Base-by-base conservation (phyloP, 2,797 vertebrate species). In the Eospalax fontanierii region DNA sequence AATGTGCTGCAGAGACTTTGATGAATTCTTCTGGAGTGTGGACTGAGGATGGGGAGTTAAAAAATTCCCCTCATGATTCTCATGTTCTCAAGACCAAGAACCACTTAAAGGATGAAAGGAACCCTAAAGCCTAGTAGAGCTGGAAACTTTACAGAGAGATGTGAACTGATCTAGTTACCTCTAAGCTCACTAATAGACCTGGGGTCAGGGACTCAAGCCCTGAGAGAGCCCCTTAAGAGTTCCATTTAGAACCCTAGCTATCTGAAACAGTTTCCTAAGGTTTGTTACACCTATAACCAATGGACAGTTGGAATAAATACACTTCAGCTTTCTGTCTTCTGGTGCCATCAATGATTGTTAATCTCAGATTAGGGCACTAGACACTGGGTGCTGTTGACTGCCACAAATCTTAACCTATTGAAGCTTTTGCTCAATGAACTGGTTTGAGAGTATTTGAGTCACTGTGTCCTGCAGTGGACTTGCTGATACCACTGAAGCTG, bases 371-470 rank as follows among this genome's bases (percentile, higher is more conserved):
- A 68, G 4, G 30, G 12, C 10, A 16, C 2, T 2, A 46, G 68
- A 50, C 80, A 80, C 10, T 1, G 57, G 65, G 76, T 24, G 1
- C 57, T 95, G 0, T 18, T 59, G 85, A 35, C 46, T 57, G 0
- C 81, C 7, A 43, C 18, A 89, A 61, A 14, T 43, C 22, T 74
- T 87, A 78, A 66, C 50, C 38, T 8, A 57, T 61, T 75, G 6
- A 91, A 4, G n/a, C 61, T 96, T 93, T 81, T n/a, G 57, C 43
- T 9, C 16, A 14, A 22, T 78, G 33, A 95, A 63, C 63, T 91
- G 30, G 68, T 40, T 63, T 63, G 2, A 78, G 21, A 70, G 74
- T 12, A 24, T 73, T 59, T 59, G 9, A 88, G 35, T 89, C 68
- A 93, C 28, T 65, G 63, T 71, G 3, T 46, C 15, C 21, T n/a